Evolutionary conservation across 2,113 vertebrate genomes (phyloP), one percentile per base, ranked within the genome.

Genomic region (Okapia johnstoni): DNA sequence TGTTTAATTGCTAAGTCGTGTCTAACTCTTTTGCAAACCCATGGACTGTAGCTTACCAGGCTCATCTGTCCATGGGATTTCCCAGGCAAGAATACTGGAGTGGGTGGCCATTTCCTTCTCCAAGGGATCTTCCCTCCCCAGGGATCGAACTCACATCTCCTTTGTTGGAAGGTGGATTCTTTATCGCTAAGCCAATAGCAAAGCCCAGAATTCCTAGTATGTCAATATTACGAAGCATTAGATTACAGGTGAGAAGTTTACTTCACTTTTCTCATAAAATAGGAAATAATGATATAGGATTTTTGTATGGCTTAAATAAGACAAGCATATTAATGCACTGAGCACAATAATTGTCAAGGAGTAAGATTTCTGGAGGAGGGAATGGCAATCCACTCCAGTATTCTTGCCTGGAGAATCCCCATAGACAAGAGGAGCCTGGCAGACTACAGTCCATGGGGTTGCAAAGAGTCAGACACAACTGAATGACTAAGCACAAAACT

Each of bases 1-100:
- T 36, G 4, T 19, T 73, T 6, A 73, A 25, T 73, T 0, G 0
- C 11, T 40, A 73, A 40, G 10, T 43, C 21, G 0, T 25, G 21
- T 40, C 66, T 40, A 40, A 73, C 36, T 40, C 21, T 73, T 61
- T 66, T 40, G 21, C 21, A 43, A 40, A 40, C 21, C 66, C 66
- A 40, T 73, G n/a, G 36, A 73, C 66, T 73, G 66, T 73, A 73
- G 11, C 11, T 73, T 73, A 2, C 21, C 66, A 73, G 36, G 66
- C 36, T 73, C 36, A 21, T 73, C 36, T 73, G 36, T 40, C 66
- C 66, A 43, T 40, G 36, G 36, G 11, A 73, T 73, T 73, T 73
- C 66, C 66, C 66, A 73, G 36, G 66, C 36, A 73, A 73, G 36
- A 73, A 73, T 40, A 43, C 10, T 40, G 66, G 36, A 40, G 66